Base-by-base conservation (phyloP, 1,140 invertebrate species). In the Zaprionus nigranus region DNA sequence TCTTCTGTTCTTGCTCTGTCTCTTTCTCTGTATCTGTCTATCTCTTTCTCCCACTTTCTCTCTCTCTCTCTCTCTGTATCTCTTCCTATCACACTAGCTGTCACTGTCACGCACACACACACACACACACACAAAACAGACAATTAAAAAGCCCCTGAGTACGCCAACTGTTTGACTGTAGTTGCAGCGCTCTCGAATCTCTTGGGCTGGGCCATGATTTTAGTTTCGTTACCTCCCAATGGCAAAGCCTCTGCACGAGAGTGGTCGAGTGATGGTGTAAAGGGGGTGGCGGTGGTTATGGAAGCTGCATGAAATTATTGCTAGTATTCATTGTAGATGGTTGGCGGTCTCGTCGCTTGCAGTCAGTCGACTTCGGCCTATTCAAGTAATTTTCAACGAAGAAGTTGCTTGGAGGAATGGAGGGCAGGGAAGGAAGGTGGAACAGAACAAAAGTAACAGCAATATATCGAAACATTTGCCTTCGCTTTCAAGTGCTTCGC, bases 401-500 rank as follows among this genome's bases (percentile, higher is more conserved):
- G 24, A 26, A 28, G n/a, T 17, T 43, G n/a, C n/a, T 7, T 17
- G 9, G 13, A 56, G 53, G 6, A 13, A 13, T 9, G 34, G 49
- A 17, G n/a, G n/a, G n/a, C 2, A 28, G 15, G 12, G 15, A 1
- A 20, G 11, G 36, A 11, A 22, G n/a, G 11, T 12, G 3, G 1
- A 24, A 36, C 13, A 34, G 38, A 56, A 46, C 59, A 69, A 63
- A 28, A 62, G 46, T 76, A 83, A 30, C 24, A 60, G 78, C 69
- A 84, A 78, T 83, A 80, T 84, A 88, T 90, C 81, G 84, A 88
- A 88, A 88, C 81, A 88, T 88, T 87, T 80, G 67, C 83, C 63
- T 67, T 66, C 63, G 80, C 63, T 68, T 81, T 78, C 84, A 81
- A 87, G 84, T 87, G 82, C 62, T 78, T 81, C 60, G 56, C 13